phyloP scores from a whole-genome alignment of 2,113 vertebrate species.

The Aplodontia rufa region DNA sequence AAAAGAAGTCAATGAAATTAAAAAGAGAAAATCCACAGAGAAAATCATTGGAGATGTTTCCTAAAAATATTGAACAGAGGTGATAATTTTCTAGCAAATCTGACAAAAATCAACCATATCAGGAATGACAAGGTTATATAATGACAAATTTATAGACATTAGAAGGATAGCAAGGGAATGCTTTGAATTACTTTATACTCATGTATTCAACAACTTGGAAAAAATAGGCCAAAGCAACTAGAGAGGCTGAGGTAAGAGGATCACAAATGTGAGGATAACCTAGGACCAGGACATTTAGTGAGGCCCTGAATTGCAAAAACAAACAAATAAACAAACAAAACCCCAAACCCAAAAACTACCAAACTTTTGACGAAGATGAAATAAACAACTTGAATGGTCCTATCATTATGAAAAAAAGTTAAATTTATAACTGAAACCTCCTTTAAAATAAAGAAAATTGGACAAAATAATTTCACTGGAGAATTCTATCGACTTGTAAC shows the following conservation, averaged over 20 bases:
- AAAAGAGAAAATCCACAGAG: background rate
- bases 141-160: background rate
- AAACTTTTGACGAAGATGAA: background rate
- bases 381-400: background rate
- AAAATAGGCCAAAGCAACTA: background rate
- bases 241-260: too few relatives aligned
- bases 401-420: background rate
- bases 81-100: background rate
- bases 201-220: background rate
- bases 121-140: background rate
- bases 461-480: background rate
- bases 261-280: too few relatives aligned
- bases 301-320: too few relatives aligned
- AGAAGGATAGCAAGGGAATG: background rate
- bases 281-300: too few relatives aligned
- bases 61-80: background rate
- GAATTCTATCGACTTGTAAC: background rate
- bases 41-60: background rate
- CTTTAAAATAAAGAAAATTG: background rate
- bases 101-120: background rate
- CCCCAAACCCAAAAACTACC: background rate
- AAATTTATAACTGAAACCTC: background rate
- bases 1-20: background rate
- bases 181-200: background rate
- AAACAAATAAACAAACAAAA: too few relatives aligned